Conservation (phyloP, 2,113 vertebrate genomes). For the Echinops telfairi region DNA sequence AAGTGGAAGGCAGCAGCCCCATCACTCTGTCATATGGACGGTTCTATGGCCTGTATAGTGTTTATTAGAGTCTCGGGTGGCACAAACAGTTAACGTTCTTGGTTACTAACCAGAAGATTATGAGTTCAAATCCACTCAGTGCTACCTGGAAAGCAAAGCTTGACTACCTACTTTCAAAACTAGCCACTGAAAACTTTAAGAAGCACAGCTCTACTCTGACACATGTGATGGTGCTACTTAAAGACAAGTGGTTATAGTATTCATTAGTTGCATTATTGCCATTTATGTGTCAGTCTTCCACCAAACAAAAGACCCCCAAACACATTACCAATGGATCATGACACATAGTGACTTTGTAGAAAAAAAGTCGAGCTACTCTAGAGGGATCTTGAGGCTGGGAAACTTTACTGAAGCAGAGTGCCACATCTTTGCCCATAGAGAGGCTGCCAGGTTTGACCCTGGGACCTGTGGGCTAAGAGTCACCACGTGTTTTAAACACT, state of each 20-base stretch:
- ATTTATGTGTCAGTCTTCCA: not conserved
- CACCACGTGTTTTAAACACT: too few species aligned
- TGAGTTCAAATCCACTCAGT: not conserved
- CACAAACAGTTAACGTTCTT: not conserved
- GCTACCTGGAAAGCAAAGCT: not conserved
- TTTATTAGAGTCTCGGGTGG: not conserved
- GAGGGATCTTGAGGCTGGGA: too few species aligned
- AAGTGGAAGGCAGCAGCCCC: rapidly evolving
- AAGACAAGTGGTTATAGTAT: not conserved
- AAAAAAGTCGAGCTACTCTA: too few species aligned
- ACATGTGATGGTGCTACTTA: not conserved
- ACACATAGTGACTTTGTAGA: too few species aligned
- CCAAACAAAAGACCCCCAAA: too few species aligned
- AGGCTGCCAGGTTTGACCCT: too few species aligned
- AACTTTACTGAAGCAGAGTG: too few species aligned
- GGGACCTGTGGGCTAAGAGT: too few species aligned
- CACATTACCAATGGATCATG: too few species aligned
- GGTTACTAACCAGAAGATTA: not conserved
- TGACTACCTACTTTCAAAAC: not conserved
- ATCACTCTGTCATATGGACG: rapidly evolving
- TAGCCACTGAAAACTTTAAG: not conserved
- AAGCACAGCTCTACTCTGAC: not conserved
- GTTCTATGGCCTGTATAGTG: not conserved
- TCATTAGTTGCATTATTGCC: not conserved
- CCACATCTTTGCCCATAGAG: too few species aligned